Conservation (phyloP, 2,113 vertebrate genomes). For the Dicentrarchus labrax region DNA sequence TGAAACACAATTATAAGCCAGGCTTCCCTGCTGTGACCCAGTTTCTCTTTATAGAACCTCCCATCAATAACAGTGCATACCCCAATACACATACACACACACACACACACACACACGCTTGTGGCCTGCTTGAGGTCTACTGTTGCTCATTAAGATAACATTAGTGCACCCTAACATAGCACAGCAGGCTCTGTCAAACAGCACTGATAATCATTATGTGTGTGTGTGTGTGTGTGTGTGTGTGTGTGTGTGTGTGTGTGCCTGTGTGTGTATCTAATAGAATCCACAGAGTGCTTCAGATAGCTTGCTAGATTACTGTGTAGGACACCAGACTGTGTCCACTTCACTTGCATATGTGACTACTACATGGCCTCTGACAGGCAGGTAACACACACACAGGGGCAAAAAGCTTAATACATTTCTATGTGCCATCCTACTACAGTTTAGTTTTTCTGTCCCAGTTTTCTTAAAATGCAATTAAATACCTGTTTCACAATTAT, state of each 20-base stretch:
- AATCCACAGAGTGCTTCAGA: neutral
- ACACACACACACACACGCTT: slow-evolving; percentile 8
- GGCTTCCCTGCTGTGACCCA: slow-evolving; percentile 54
- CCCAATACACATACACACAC: slow-evolving; percentile 2
- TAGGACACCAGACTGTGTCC: neutral
- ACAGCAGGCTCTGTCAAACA: slow-evolving; percentile 39
- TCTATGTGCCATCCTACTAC: too few relatives aligned
- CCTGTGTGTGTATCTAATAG: neutral
- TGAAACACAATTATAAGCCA: slow-evolving; percentile 23
- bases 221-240: slow-evolving; percentile 1
- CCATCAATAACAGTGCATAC: slow-evolving; percentile 11
- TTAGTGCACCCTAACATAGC: slow-evolving; percentile 4
- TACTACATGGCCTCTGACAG: too few relatives aligned
- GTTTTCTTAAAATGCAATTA: too few relatives aligned
- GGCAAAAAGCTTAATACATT: too few relatives aligned
- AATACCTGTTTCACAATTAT: too few relatives aligned
- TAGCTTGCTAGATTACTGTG: neutral
- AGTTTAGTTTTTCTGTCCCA: too few relatives aligned
- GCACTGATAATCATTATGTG: neutral
- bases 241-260: neutral
- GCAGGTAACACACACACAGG: too few relatives aligned
- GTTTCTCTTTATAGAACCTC: slow-evolving; percentile 48
- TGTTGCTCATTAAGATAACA: slow-evolving; percentile 41
- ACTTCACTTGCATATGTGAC: neutral
- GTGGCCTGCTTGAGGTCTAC: slow-evolving; percentile 13